A percentile compares a stretch with the other conserved stretches of the same genome.
phyloP scores from a whole-genome alignment of 2,113 vertebrate species.

The Hemichromis elongatus region DNA sequence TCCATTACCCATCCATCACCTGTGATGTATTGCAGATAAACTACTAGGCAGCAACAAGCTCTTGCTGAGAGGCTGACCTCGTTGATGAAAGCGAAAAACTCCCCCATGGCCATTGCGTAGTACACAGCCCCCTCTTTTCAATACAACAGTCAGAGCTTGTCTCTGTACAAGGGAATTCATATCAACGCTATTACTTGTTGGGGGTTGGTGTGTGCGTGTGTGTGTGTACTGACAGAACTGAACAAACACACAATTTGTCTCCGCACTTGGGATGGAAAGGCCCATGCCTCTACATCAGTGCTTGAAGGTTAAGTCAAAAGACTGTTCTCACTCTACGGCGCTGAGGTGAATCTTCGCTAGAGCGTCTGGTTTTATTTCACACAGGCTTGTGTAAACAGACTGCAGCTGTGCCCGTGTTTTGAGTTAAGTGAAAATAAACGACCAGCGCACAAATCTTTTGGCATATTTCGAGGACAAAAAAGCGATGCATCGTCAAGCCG shows the following conservation, averaged over 20 bases:
- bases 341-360: neutral
- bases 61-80: conserved; percentile 57
- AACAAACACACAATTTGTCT: conserved; percentile 61
- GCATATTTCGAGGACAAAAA: neutral
- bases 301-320: conserved; percentile 31
- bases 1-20: conserved; percentile 42
- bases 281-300: neutral
- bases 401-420: neutral
- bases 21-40: conserved; percentile 55
- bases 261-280: conserved; percentile 7
- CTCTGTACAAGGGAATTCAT: conserved; percentile 37
- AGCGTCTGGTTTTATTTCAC: neutral
- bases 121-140: conserved; percentile 25
- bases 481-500: neutral
- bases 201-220: conserved; percentile 1
- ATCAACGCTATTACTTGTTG: conserved; percentile 50
- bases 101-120: conserved; percentile 33
- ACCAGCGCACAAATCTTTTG: neutral
- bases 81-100: conserved; percentile 54
- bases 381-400: neutral
- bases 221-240: conserved; percentile 22
- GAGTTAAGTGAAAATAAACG: neutral
- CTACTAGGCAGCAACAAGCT: conserved; percentile 53
- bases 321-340: neutral
- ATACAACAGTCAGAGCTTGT: conserved; percentile 39